Conservation (phyloP, 35 echinoderm and acorn worm genomes). For the Stichopus chloronotus region DNA sequence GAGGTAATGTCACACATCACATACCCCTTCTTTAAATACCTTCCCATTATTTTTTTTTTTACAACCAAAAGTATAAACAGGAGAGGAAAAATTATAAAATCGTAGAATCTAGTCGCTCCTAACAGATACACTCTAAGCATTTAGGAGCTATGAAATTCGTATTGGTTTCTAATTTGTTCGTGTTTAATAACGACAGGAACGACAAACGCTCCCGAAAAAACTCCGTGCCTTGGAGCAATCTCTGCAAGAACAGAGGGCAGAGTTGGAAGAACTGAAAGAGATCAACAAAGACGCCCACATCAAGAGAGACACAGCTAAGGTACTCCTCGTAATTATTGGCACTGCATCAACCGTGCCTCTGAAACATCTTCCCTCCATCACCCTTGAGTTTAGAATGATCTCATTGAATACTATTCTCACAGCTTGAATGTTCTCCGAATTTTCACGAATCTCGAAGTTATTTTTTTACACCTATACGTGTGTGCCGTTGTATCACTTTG, state of each 20-base stretch:
- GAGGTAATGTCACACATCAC: conserved; percentile 59
- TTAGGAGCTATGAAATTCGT: too few species aligned
- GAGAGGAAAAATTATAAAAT: not conserved
- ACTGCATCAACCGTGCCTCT: not conserved
- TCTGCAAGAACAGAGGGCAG: conserved; percentile 79
- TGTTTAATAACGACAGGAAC: conserved; percentile 61
- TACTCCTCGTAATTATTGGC: not conserved
- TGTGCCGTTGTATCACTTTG: too few species aligned
- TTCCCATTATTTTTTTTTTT: not conserved
- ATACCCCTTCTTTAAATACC: not conserved
- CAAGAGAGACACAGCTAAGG: conserved; percentile 92
- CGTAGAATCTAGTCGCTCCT: too few species aligned
- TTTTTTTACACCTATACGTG: too few species aligned
- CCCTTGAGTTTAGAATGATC: too few species aligned
- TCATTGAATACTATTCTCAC: conserved; percentile 17
- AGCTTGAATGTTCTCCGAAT: too few species aligned
- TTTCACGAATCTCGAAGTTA: too few species aligned
- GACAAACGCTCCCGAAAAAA: conserved; percentile 83
- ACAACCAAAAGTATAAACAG: not conserved
- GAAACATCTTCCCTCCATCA: too few species aligned
- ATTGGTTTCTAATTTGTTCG: too few species aligned
- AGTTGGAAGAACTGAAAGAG: conserved; percentile 80
- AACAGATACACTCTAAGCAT: too few species aligned
- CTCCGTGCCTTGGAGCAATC: conserved; percentile 77
- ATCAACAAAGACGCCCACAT: conserved; percentile 93